A percentile compares a stretch with the other conserved stretches of the same genome.
Conservation (phyloP, 35 echinoderm and acorn worm genomes). For the Acanthaster planci region DNA sequence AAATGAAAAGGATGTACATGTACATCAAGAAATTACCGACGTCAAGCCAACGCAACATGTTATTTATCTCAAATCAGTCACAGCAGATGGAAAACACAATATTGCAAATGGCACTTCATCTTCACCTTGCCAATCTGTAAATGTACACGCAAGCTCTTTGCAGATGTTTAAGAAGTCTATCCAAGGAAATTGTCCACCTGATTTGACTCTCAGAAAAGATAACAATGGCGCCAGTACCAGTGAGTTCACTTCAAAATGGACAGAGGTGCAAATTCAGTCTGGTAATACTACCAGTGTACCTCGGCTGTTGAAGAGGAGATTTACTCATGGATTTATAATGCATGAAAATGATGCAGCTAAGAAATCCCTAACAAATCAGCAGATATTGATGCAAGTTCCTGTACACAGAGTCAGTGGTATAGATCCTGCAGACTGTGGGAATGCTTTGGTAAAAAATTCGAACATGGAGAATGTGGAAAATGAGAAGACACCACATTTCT, state of each 20-base stretch:
- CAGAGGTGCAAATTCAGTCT: not conserved
- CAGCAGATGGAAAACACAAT: not conserved
- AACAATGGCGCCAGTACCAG: not conserved
- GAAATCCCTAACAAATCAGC: too few species aligned
- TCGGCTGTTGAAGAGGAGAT: not conserved
- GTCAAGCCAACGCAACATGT: too few species aligned
- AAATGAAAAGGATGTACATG: too few species aligned
- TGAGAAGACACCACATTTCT: too few species aligned
- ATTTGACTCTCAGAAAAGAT: not conserved
- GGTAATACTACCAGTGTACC: not conserved
- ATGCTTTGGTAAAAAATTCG: too few species aligned
- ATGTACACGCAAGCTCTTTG: not conserved
- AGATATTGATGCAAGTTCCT: too few species aligned
- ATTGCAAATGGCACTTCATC: not conserved
- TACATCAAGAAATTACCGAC: too few species aligned
- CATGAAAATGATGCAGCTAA: not conserved
- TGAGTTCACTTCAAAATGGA: not conserved
- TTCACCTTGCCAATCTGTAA: not conserved
- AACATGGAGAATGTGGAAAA: too few species aligned
- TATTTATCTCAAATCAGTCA: too few species aligned
- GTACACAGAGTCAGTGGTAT: too few species aligned
- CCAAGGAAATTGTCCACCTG: not conserved
- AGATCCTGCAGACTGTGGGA: too few species aligned
- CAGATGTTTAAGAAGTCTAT: slow-evolving; percentile 1
- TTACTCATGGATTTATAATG: not conserved